Conservation (phyloP, 2,888 invertebrate species). For the Pterostichus niger region DNA sequence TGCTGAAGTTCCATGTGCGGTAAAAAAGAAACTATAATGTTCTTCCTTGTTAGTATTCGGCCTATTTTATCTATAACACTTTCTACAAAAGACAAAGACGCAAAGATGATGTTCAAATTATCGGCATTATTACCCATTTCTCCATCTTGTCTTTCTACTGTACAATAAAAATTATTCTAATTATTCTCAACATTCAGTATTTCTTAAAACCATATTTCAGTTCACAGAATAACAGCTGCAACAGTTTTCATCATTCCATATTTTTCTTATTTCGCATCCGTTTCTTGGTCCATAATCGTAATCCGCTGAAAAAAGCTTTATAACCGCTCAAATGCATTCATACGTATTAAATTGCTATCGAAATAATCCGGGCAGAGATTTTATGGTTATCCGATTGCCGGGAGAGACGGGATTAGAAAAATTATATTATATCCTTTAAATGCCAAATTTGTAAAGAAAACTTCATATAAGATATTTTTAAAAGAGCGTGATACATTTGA, state of each 20-base stretch:
- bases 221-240: slow-evolving; percentile 5
- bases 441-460: slow-evolving; percentile 24
- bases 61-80: too few relatives aligned
- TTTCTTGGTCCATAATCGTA: slow-evolving; percentile 35
- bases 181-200: too few relatives aligned
- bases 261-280: slow-evolving; percentile 36
- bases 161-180: too few relatives aligned
- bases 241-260: slow-evolving; percentile 24
- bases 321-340: slow-evolving; percentile 26
- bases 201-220: slow-evolving; percentile 11
- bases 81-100: too few relatives aligned
- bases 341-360: slow-evolving; percentile 44
- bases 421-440: slow-evolving; percentile 20
- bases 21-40: too few relatives aligned
- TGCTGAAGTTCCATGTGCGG: too few relatives aligned
- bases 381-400: slow-evolving; percentile 21
- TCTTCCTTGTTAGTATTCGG: too few relatives aligned
- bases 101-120: too few relatives aligned
- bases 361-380: slow-evolving; percentile 31
- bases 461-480: background rate
- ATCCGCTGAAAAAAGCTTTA: slow-evolving; percentile 29
- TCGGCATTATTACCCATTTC: too few relatives aligned
- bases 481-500: too few relatives aligned
- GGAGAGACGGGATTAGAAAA: background rate
- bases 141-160: too few relatives aligned